These are phyloP conservation scores for Microchrysa polita DNA, from an alignment of 2,888 invertebrate genomes.

Conservation along the genomic window DNA sequence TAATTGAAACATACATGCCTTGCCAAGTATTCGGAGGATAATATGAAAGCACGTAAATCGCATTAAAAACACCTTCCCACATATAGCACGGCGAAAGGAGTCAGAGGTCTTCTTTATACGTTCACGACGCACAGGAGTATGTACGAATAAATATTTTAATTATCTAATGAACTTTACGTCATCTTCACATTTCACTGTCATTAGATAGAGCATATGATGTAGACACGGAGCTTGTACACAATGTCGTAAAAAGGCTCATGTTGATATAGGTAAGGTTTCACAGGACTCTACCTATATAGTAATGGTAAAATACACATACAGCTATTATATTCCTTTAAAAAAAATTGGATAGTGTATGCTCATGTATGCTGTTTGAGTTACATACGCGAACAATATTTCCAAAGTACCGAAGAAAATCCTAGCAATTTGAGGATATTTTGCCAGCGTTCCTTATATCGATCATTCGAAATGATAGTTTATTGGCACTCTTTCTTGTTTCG, in stretches of 20 bases:
- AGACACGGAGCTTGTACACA: not conserved
- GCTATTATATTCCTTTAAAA: not conserved
- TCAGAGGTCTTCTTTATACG: not conserved
- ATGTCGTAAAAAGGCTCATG: slow-evolving; percentile 11
- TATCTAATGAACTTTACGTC: not conserved
- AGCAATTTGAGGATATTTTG: not conserved
- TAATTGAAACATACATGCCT: too few species aligned
- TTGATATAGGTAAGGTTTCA: slow-evolving; percentile 8
- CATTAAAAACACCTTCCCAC: too few species aligned
- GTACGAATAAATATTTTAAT: not conserved
- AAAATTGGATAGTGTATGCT: too few species aligned
- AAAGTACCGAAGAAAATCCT: not conserved
- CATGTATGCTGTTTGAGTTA: too few species aligned
- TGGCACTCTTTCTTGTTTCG: not conserved
- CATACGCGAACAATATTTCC: too few species aligned
- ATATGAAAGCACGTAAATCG: too few species aligned
- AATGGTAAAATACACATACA: not conserved
- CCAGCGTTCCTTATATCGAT: slow-evolving; percentile 5
- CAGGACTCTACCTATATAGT: not conserved
- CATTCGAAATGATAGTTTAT: not conserved
- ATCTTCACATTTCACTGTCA: not conserved
- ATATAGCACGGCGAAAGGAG: too few species aligned
- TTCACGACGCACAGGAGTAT: not conserved
- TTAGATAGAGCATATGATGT: not conserved
- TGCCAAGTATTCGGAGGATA: too few species aligned